These are phyloP conservation scores for Crotalus adamanteus DNA, from an alignment of 2,797 vertebrate genomes.

Conservation along the genomic window DNA sequence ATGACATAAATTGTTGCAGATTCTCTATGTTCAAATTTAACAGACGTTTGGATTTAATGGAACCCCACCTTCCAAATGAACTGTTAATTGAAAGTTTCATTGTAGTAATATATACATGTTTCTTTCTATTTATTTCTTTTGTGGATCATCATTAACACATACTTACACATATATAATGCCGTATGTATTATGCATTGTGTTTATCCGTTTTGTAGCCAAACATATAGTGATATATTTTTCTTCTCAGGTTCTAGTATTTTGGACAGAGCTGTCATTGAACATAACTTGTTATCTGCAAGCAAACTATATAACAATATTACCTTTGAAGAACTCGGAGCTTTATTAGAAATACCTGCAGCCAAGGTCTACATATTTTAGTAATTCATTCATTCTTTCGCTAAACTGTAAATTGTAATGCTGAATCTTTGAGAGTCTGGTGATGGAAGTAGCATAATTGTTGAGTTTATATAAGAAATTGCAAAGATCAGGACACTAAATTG, in stretches of 20 bases:
- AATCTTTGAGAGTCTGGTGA: not conserved
- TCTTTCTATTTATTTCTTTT: not conserved
- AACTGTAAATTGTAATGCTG: not conserved
- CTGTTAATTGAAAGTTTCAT: not conserved
- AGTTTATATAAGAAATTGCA: not conserved
- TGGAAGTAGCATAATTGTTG: not conserved
- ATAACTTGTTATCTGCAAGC: slow-evolving; percentile 96
- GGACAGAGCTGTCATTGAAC: slow-evolving; percentile 97
- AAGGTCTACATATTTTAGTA: slow-evolving; percentile 77
- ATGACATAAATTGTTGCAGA: not conserved
- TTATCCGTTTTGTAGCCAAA: not conserved
- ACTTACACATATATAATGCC: not conserved
- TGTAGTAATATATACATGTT: not conserved
- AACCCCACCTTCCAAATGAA: not conserved
- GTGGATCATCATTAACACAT: fast-evolving
- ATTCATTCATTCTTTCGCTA: not conserved
- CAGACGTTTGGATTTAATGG: not conserved
- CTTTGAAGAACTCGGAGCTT: slow-evolving; percentile 95
- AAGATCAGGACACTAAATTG: not conserved
- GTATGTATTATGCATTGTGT: not conserved
- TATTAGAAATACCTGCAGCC: slow-evolving; percentile 95
- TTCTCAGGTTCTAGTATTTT: slow-evolving; percentile 93
- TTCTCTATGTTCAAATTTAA: not conserved
- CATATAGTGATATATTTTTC: not conserved
- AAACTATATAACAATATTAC: slow-evolving; percentile 99